Evolutionary conservation across 1,140 invertebrate genomes (phyloP), one percentile per base, ranked within the genome.

Genomic region (Cyphomyrmex costatus): DNA sequence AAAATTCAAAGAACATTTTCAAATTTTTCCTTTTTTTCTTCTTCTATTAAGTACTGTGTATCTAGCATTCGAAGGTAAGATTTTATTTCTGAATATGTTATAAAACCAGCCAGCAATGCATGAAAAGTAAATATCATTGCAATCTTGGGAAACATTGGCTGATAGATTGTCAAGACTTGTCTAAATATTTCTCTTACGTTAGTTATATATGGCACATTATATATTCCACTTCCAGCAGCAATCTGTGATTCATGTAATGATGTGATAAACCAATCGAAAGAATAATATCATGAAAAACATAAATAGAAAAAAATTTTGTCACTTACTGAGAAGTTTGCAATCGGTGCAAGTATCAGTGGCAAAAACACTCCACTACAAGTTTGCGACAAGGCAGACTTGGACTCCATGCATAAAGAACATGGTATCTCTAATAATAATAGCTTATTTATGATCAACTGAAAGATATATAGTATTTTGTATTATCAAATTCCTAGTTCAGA

Each of bases 321-420:
- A 36, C 12, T 90, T 95, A 96, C 96, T 93, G 95, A 93, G 68
- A 96, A 94, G 78, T 92, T 92, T 80, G 93, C 89, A 4, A 93
- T 14, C 16, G 96, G 95, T 5, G 92, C 91, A 24, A 96, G n/a
- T 0, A 96, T 8, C 87, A 96, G 68, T 12, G 96, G 95, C 88
- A 96, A 95, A 8, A 92, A 14, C 0, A 95, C 19, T 1, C 94
- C 94, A 12, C 93, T 53, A 3, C 19, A 58, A 16, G 86, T 14
- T 91, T 96, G 95, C 2, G 95, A 4, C 3, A 86, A 63, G 42
- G 89, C 89, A 36, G 95, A 94, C 77, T 85, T 94, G 0, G 95
- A 51, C 92, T 96, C 95, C 51, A 95, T 76, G 87, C 96, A 96
- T 2, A 96, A 24, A 4, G 94, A 90, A 91, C 96, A 96, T 0